phyloP scores from a whole-genome alignment of 2,888 invertebrate species.

The Heteropelma amictum region DNA sequence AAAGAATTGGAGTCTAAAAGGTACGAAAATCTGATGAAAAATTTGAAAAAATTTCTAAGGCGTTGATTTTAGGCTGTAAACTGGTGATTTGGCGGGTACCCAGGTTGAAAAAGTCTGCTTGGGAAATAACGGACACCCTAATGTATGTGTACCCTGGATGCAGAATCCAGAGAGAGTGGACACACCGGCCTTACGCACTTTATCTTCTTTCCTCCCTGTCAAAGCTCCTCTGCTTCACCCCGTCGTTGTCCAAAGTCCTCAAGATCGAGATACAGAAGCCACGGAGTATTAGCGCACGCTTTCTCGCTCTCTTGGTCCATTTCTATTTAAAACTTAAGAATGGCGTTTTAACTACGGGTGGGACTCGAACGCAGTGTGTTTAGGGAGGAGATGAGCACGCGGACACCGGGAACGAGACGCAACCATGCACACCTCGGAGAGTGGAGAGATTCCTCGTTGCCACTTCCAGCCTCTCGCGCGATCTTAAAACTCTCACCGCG shows the following conservation, averaged over 20 bases:
- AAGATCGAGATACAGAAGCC: neutral
- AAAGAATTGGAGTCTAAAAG: no score
- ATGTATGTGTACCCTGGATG: no score
- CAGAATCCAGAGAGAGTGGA: no score
- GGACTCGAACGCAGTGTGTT: no score
- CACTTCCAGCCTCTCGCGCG: neutral
- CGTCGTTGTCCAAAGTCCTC: neutral
- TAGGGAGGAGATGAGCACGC: neutral
- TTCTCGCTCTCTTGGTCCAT: neutral
- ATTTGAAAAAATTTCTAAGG: no score
- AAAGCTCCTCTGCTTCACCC: neutral
- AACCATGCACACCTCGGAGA: neutral
- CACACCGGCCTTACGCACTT: constrained; percentile 26
- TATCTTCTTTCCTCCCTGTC: constrained; percentile 34
- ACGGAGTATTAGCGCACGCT: constrained; percentile 7
- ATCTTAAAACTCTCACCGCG: neutral
- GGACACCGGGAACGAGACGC: no score
- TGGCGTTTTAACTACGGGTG: constrained; percentile 65
- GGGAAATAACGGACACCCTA: no score
- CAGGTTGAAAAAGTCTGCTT: no score
- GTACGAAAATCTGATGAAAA: no score
- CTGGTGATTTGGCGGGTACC: no score
- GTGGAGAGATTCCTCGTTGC: neutral
- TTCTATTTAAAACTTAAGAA: constrained; percentile 73
- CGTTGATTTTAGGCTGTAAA: no score